These are phyloP conservation scores for Rhodophaea formosa DNA, from an alignment of 2,888 invertebrate species.

Conservation along the genomic window DNA sequence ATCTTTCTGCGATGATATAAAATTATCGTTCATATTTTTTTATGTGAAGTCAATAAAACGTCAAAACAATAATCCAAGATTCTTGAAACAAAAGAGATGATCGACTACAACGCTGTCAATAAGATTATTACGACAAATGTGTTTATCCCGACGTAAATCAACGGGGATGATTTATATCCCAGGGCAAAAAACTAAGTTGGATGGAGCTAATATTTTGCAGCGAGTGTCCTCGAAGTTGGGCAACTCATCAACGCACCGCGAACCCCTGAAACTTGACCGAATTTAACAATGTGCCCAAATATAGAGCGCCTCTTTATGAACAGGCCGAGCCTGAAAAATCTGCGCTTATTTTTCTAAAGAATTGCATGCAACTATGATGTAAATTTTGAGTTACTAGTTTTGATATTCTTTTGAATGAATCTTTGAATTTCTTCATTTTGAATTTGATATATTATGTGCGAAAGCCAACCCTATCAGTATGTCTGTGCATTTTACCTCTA, in stretches of 20 bases:
- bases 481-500: too few species aligned
- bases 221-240: slow-evolving; percentile 11
- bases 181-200: slow-evolving; percentile 5
- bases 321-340: neutral
- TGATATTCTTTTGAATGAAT: too few species aligned
- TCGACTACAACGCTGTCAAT: slow-evolving; percentile 5
- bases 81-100: neutral
- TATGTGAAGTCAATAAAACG: neutral
- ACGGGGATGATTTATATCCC: slow-evolving; percentile 9
- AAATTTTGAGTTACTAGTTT: too few species aligned
- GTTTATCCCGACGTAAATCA: slow-evolving; percentile 6
- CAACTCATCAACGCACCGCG: slow-evolving; percentile 8
- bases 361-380: neutral
- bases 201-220: slow-evolving; percentile 13
- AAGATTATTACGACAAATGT: slow-evolving; percentile 6
- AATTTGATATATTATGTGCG: too few species aligned
- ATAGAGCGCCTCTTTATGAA: neutral
- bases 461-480: too few species aligned
- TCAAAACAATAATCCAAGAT: neutral
- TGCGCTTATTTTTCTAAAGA: neutral
- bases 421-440: too few species aligned
- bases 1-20: too few species aligned
- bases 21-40: too few species aligned
- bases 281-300: slow-evolving; percentile 1
- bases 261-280: neutral